These are phyloP conservation scores for Leptinotarsa haldemani DNA, from an alignment of 2,888 invertebrate genomes.

Conservation along the genomic window DNA sequence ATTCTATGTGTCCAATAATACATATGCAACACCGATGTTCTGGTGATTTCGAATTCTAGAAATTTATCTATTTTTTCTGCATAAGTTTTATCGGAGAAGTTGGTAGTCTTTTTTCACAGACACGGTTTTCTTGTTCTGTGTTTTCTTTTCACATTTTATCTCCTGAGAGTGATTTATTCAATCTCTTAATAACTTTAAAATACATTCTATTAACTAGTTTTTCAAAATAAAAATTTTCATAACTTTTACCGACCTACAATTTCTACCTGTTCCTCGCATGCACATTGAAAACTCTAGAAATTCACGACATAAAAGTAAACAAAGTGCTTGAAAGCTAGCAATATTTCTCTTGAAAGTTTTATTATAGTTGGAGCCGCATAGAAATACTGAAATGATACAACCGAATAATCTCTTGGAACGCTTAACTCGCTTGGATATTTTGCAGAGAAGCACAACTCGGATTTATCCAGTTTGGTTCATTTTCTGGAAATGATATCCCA, in stretches of 20 bases:
- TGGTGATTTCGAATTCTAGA: too few relatives aligned
- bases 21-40: too few relatives aligned
- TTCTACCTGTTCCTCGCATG: neutral
- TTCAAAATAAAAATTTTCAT: too few relatives aligned
- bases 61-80: too few relatives aligned
- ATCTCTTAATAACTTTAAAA: too few relatives aligned
- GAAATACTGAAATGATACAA: conserved; percentile 44
- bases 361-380: conserved; percentile 4
- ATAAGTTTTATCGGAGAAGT: too few relatives aligned
- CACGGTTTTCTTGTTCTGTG: too few relatives aligned
- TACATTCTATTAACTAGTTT: too few relatives aligned
- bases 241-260: neutral
- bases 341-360: conserved; percentile 6
- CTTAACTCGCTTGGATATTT: conserved; percentile 51
- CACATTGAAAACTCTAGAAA: neutral
- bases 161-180: too few relatives aligned
- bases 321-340: neutral
- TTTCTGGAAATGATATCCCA: conserved; percentile 63
- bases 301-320: neutral
- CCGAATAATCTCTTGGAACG: conserved; percentile 51
- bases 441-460: conserved; percentile 54
- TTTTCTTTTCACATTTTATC: too few relatives aligned
- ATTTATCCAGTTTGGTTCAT: conserved; percentile 64
- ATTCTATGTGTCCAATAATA: too few relatives aligned
- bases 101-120: too few relatives aligned